Conservation (phyloP, 2,113 vertebrate species). For the Dermatemys mawii region DNA sequence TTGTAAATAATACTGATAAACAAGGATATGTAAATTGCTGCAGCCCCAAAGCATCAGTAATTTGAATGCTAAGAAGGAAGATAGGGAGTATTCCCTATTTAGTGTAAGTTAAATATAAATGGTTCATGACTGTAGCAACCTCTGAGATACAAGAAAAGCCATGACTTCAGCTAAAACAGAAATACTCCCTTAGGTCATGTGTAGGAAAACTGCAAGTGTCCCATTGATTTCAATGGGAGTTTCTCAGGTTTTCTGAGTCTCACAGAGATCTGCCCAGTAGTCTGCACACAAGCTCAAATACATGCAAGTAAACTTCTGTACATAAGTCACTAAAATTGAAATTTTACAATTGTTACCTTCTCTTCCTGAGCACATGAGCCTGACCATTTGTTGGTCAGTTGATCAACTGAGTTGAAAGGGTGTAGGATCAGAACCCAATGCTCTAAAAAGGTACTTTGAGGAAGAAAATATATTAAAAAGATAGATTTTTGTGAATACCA, state of each 20-base stretch:
- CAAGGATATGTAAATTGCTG: not conserved
- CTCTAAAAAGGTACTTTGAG: not conserved
- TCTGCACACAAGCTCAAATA: not conserved
- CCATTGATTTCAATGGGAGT: not conserved
- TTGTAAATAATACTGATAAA: slow-evolving; percentile 13
- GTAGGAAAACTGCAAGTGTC: not conserved
- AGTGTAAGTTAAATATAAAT: slow-evolving; percentile 52
- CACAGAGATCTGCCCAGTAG: fast-evolving
- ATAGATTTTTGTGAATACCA: not conserved
- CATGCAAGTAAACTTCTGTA: not conserved
- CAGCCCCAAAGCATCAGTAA: not conserved
- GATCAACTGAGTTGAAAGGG: not conserved
- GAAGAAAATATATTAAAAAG: not conserved
- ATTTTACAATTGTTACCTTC: not conserved
- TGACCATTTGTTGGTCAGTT: not conserved
- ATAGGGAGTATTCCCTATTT: not conserved
- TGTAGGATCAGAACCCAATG: not conserved
- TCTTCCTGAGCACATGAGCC: not conserved
- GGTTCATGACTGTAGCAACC: slow-evolving; percentile 37
- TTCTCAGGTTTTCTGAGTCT: slow-evolving; percentile 2
- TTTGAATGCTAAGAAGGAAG: slow-evolving; percentile 20
- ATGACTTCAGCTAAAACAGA: slow-evolving; percentile 50
- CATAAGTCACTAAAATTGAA: not conserved
- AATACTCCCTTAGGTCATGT: slow-evolving; percentile 13
- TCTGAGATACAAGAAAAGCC: slow-evolving; percentile 15